phyloP scores from a whole-genome alignment of 2,888 invertebrate species.

The Eugnorisma glareosa region DNA sequence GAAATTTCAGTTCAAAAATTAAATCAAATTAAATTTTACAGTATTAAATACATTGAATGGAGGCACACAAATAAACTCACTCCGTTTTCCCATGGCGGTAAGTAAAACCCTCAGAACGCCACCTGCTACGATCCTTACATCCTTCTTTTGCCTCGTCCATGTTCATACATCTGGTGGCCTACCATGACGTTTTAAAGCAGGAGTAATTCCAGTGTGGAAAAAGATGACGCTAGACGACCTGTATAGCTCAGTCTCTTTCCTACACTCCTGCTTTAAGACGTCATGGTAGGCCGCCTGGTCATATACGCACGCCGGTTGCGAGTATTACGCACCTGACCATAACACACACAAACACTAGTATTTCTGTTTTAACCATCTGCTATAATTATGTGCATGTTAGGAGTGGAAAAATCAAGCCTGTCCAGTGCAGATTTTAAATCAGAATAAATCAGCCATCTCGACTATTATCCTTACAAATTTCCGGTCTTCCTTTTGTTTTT shows the following conservation, averaged over 20 bases:
- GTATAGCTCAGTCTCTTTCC: no score
- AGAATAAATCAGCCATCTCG: slow-evolving; percentile 1
- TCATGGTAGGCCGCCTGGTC: no score
- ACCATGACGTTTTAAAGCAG: no score
- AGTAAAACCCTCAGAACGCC: background rate
- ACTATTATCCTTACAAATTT: background rate
- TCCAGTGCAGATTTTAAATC: background rate
- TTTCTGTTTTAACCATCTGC: background rate
- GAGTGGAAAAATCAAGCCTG: background rate
- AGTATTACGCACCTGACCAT: background rate
- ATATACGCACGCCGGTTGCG: background rate
- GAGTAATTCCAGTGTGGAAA: no score
- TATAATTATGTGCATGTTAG: no score
- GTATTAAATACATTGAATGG: no score
- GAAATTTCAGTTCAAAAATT: no score
- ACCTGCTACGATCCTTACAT: background rate
- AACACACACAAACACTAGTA: background rate
- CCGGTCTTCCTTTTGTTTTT: background rate
- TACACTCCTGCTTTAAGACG: no score
- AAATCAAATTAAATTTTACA: no score
- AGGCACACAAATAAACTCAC: no score
- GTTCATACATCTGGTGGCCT: no score
- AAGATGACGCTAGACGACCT: no score
- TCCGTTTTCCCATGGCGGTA: background rate
- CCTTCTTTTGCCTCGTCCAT: background rate